Evolutionary conservation across 1,140 invertebrate genomes (phyloP), one percentile per base, ranked within the genome.

Genomic region (Pseudachorutes palmiensis): DNA sequence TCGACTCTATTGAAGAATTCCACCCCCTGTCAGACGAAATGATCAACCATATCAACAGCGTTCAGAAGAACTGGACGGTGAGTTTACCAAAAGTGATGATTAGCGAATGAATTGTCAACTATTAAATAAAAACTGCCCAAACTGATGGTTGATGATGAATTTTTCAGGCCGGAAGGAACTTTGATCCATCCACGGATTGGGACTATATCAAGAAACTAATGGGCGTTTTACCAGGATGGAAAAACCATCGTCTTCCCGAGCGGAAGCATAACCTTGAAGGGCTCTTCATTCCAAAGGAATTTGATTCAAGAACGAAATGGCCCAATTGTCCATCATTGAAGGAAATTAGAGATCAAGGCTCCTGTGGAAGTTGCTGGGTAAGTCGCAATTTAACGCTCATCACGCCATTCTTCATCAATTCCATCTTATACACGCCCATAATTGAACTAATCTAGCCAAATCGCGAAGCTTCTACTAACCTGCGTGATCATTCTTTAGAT

Each of bases 281-380:
- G 3, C 76, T 79, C 0, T 78, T 80, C 66, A 74, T 92, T 14
- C 92, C 92, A 0, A 83, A 86, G 26, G 80, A 83, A 66, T 95
- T 95, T 78, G 92, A 95, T 78, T 79, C 92, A 0, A 80, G 91
- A 45, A 78, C 33, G 81, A 80, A 89, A 65, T 95, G 92, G 92
- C 85, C 90, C 0, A 77, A 92, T 74, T 96, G 93, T 74, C 88
- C 89, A 0, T 90, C 90, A 0, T 85, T 92, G 69, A 81, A 80
- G 60, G 88, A 91, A 77, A 85, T 91, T 28, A 79, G 89, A 67
- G 89, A 92, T 81, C 90, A 91, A 78, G 87, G 83, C 2, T 82
- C 82, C 2, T 86, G 85, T 76, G 87, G 87, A 31, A 88, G 86
- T 30, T 88, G 87, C 76, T 89, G 87, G 87, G 84, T 84, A 80